Conservation (phyloP, 2,797 vertebrate species). For the Apogon hyalosoma region DNA sequence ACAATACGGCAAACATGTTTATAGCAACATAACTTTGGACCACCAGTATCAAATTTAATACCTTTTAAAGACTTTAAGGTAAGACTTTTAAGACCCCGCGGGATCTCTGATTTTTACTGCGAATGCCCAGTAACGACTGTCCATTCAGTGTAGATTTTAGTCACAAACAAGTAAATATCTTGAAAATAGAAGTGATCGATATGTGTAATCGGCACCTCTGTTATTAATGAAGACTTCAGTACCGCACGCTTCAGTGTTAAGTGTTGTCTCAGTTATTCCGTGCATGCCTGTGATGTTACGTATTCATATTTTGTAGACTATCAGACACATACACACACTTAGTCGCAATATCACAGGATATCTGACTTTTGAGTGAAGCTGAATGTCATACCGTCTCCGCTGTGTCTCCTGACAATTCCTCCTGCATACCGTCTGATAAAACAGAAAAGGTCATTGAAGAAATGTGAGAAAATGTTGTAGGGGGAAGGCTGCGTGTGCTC, state of each 20-base stretch:
- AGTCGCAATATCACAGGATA: slow-evolving; percentile 8
- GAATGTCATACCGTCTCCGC: slow-evolving; percentile 47
- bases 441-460: slow-evolving; percentile 51
- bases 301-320: neutral
- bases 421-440: slow-evolving; percentile 27
- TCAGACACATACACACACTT: neutral
- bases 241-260: neutral
- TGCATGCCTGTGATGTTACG: neutral
- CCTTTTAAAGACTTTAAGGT: no score
- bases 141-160: no score
- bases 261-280: neutral
- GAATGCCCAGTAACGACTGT: no score
- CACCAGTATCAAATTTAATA: no score
- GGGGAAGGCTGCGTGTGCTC: neutral
- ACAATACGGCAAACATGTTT: no score
- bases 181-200: no score
- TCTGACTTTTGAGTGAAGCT: slow-evolving; percentile 23
- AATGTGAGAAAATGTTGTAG: slow-evolving; percentile 18
- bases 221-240: neutral
- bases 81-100: no score
- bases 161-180: neutral
- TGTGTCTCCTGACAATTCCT: slow-evolving; percentile 32
- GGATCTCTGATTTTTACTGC: no score
- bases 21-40: no score
- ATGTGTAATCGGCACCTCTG: neutral